A percentile compares a stretch with the other conserved stretches of the same genome.
Conservation (phyloP, 2,113 vertebrate species). For the Mastomys coucha region DNA sequence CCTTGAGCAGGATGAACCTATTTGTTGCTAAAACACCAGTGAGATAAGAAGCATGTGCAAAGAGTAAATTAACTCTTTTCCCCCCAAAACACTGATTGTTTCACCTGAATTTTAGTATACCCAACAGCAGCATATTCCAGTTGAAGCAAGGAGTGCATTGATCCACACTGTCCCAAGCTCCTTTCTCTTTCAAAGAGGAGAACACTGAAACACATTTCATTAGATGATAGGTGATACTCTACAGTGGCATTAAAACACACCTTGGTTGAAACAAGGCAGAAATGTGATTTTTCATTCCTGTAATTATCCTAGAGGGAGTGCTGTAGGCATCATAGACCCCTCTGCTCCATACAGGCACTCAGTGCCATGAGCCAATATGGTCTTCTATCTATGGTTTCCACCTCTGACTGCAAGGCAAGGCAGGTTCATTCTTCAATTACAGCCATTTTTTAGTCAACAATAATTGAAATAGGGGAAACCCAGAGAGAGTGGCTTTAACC, state of each 20-base stretch:
- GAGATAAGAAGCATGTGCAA: neutral
- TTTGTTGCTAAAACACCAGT: neutral
- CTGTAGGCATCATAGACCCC: neutral
- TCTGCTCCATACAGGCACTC: neutral
- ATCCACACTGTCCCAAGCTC: neutral
- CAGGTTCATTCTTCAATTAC: neutral
- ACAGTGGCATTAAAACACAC: neutral
- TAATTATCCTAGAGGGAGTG: neutral
- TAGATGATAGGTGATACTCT: neutral
- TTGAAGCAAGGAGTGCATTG: neutral
- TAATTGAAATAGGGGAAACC: neutral
- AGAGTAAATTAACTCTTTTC: neutral
- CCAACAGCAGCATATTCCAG: neutral
- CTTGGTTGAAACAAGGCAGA: neutral
- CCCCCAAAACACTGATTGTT: neutral
- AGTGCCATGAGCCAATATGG: neutral
- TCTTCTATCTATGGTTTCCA: neutral
- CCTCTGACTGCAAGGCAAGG: neutral
- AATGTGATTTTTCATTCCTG: neutral
- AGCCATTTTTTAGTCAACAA: neutral
- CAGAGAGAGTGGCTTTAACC: neutral
- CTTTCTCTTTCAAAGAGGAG: neutral
- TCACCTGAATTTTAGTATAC: neutral
- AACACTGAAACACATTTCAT: neutral
- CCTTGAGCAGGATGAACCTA: neutral